These are phyloP conservation scores for Sycobia sp. DNA, from an alignment of 1,140 invertebrate genomes.

Conservation along the genomic window DNA sequence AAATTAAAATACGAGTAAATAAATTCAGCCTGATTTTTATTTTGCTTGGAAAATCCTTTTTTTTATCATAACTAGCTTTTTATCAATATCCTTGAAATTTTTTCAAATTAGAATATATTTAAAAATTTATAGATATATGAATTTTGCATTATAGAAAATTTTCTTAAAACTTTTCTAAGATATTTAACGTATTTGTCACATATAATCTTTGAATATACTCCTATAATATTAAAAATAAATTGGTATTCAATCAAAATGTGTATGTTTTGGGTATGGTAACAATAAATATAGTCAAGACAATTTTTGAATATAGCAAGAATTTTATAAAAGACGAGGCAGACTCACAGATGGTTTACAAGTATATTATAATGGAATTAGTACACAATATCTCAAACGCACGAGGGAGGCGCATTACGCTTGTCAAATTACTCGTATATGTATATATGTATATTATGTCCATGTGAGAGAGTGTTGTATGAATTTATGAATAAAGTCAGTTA, in stretches of 20 bases:
- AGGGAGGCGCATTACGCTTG: conserved; percentile 40
- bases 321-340: conserved; percentile 60
- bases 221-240: no score
- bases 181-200: no score
- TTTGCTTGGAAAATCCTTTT: no score
- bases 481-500: no score
- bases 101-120: neutral
- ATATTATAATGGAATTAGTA: conserved; percentile 42
- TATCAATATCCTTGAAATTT: no score
- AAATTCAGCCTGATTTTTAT: no score
- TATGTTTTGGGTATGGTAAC: conserved; percentile 7
- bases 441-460: neutral
- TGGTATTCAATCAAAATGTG: neutral
- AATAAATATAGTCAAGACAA: conserved; percentile 34
- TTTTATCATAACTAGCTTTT: no score
- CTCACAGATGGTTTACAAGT: conserved; percentile 56
- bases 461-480: neutral
- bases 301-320: conserved; percentile 57
- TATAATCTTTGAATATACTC: no score
- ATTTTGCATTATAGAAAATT: no score
- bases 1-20: no score
- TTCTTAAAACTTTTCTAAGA: no score
- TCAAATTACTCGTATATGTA: conserved; percentile 9
- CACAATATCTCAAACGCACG: conserved; percentile 34
- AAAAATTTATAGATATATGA: neutral